Base-by-base conservation (phyloP, 2,797 vertebrate species). In the Artibeus lituratus region DNA sequence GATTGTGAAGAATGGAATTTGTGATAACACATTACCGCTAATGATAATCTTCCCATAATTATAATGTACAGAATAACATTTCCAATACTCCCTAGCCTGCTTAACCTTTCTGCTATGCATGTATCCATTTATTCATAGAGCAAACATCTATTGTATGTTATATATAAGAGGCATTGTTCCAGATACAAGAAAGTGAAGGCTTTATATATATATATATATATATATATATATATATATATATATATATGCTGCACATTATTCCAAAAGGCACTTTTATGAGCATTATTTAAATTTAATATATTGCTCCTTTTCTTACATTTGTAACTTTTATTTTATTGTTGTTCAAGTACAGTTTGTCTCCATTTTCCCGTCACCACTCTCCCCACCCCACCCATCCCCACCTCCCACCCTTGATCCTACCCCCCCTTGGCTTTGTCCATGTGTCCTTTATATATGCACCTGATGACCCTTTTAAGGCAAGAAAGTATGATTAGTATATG, bases 31-130 rank as follows among this genome's bases (percentile, higher is more conserved):
- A 88, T 90, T 90, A 95, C 83, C 92, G 44, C 57, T 93, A 96
- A 95, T 93, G 44, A 96, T 95, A 89, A 96, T 91, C 51, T 94
- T 91, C 49, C 65, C 94, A 21, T 95, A 96, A 96, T 86, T 95
- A 65, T 90, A 88, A 88, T 16, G 4, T 67, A 73, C 6, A 51
- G 29, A 59, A 29, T 81, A 96, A 72, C 26, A 87, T 85, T 95
- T 93, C 39, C 80, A 90, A 55, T 14, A 70, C 15, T 82, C 53
- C 59, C 18, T 39, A 85, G 53, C 42, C 59, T 91, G 35, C 47
- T 84, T 77, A 77, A 87, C 91, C 53, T 93, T 19, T 39, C 70
- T 83, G 78, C 42, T 92, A 49, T 57, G 78, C 82, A 90, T 70
- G 78, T 53, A 89, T 59, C 70, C 73, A n/a, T 85, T 86, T 93